Conservation (phyloP, 35 echinoderm and acorn worm genomes). For the Lytechinus variegatus region DNA sequence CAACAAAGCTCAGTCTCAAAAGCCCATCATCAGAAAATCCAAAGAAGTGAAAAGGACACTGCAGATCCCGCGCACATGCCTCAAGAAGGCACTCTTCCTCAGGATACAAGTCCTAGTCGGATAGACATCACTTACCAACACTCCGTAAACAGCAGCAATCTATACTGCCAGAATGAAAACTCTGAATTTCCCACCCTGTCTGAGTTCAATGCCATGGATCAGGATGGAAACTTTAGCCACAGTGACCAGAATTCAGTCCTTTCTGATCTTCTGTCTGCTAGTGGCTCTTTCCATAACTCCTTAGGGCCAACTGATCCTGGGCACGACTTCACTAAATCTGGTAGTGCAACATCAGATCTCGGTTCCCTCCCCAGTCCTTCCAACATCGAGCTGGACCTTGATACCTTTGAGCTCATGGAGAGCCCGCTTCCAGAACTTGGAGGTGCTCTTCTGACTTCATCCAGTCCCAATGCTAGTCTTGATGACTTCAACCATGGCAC, state of each 20-base stretch:
- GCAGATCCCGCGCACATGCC: not conserved
- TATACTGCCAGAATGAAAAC: not conserved
- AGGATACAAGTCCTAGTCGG: not conserved
- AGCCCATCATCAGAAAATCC: not conserved
- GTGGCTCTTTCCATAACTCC: not conserved
- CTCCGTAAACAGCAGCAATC: slow-evolving; percentile 30
- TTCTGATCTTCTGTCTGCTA: slow-evolving; percentile 4
- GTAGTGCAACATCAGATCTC: not conserved
- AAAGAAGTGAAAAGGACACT: not conserved
- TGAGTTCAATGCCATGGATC: slow-evolving; percentile 45
- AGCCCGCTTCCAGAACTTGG: slow-evolving; percentile 63
- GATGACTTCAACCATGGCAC: not conserved
- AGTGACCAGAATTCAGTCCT: slow-evolving; percentile 1
- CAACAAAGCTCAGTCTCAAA: not conserved
- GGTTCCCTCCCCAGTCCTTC: slow-evolving; percentile 58
- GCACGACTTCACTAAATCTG: not conserved
- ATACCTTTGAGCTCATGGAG: slow-evolving; percentile 85
- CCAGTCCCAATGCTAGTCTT: not conserved
- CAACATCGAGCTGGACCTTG: slow-evolving; percentile 84
- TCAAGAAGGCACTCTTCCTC: not conserved
- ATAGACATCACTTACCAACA: slow-evolving; percentile 30
- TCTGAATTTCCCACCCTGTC: slow-evolving; percentile 39
- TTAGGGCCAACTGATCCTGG: not conserved
- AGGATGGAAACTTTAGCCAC: slow-evolving; percentile 8
- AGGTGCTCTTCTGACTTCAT: not conserved